phyloP scores from a whole-genome alignment of 2,888 invertebrate genomes.

The Lithophane socia region DNA sequence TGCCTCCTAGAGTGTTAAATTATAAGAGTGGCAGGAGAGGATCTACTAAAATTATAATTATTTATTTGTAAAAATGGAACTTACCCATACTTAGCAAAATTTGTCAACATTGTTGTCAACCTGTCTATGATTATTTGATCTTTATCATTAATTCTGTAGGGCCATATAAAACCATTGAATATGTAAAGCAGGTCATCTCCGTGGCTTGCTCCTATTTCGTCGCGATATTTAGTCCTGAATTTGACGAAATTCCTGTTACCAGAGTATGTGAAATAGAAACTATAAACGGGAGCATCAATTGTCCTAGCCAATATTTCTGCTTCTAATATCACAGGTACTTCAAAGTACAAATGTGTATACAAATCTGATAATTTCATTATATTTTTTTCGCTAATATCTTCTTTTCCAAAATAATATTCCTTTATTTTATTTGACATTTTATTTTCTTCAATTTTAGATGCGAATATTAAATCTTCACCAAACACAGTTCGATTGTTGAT shows the following conservation, averaged over 20 bases:
- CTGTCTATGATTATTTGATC: constrained; percentile 78
- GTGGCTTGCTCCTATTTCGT: constrained; percentile 80
- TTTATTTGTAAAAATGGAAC: constrained; percentile 4
- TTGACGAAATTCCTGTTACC: constrained; percentile 83
- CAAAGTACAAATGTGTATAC: constrained; percentile 82
- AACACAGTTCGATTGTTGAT: constrained; percentile 77
- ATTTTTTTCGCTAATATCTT: constrained; percentile 76
- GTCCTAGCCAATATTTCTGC: constrained; percentile 69
- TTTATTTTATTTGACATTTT: constrained; percentile 70
- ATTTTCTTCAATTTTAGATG: constrained; percentile 73
- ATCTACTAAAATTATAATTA: not conserved
- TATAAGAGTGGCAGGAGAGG: no score
- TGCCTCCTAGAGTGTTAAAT: no score
- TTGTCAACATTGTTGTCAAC: constrained; percentile 82
- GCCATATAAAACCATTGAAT: constrained; percentile 77
- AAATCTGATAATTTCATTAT: constrained; percentile 79
- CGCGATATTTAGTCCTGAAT: constrained; percentile 66
- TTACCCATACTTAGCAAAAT: constrained; percentile 86
- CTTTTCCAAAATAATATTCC: constrained; percentile 85
- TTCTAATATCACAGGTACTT: constrained; percentile 80
- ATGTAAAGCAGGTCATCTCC: constrained; percentile 83
- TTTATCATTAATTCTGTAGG: constrained; percentile 71
- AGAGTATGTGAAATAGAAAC: constrained; percentile 81
- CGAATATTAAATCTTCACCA: constrained; percentile 81
- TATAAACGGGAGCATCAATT: constrained; percentile 75